Evolutionary conservation across 1,140 invertebrate species (phyloP), one percentile per base, ranked within the genome.

Genomic region (Antheraea pernyi): DNA sequence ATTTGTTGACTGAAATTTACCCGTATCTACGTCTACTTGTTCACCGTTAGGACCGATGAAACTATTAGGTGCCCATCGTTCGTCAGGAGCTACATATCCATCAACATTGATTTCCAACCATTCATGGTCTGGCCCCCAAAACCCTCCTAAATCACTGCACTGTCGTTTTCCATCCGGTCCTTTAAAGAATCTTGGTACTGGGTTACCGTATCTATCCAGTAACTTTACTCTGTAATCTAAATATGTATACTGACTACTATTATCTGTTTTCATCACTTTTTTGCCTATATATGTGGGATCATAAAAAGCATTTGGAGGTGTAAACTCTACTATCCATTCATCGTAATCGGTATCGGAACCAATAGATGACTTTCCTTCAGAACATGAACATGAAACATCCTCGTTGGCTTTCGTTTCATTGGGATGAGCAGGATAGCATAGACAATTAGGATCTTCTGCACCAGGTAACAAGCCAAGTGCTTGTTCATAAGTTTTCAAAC

Each of bases 281-380:
- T 86, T 91, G 10, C 70, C 59, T 71, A 87, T 90, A 65, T 70
- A 83, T 46, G 72, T 76, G 0, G 86, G 86, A 79, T 92, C 84
- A 73, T 83, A 92, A n/a, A 22, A 71, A 53, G 88, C 88, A 39
- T 74, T 85, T 7, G 90, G 90, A 5, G 90, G 88, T 30, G 90
- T 92, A 69, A 92, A 92, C 73, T 92, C 88, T 19, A 92, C 74
- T 60, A 90, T 75, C 88, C 90, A 92, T 78, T 92, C 90, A 69
- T 92, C 90, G 16, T 73, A 84, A 71, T 92, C 90, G 7, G 88
- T 90, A 65, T 85, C 88, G 13, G 85, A 86, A 11, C 75, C 79
- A 37, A 79, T 69, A 6, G 75, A 82, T 0, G 53, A 64, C 3
- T 73, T 79, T 53, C 83, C 84, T 75, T 85, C 83, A 0, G 86